Percentiles rank a stretch among this genome's conserved stretches.
Conservation (phyloP, 2,113 vertebrate genomes). For the Oplegnathus fasciatus region DNA sequence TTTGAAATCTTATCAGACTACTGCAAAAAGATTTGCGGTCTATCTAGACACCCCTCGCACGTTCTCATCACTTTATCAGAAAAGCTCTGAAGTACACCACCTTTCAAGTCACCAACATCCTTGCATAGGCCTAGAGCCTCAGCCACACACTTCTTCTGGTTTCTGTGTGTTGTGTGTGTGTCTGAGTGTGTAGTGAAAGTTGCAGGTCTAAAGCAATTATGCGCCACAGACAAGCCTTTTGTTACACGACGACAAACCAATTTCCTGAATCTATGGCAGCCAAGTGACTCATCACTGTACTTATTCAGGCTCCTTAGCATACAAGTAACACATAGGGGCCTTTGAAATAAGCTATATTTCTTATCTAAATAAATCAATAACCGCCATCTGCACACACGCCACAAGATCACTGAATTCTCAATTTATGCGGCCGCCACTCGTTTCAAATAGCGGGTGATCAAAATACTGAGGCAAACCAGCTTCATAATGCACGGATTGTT, state of each 20-base stretch:
- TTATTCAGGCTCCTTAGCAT: conserved; percentile 68
- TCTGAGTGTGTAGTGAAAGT: conserved; percentile 38
- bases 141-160: conserved; percentile 20
- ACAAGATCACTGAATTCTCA: conserved; percentile 45
- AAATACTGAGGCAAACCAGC: conserved; percentile 59
- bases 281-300: conserved; percentile 71
- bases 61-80: conserved; percentile 54
- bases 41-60: conserved; percentile 52
- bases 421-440: conserved; percentile 30
- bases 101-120: conserved; percentile 63
- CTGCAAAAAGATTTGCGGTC: conserved; percentile 32
- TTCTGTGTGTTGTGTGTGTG: conserved; percentile 19
- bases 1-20: conserved; percentile 50
- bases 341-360: conserved; percentile 65
- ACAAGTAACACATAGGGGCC: conserved; percentile 51
- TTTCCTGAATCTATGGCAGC: conserved; percentile 76
- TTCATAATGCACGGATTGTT: conserved; percentile 67
- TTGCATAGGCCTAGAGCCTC: conserved; percentile 31
- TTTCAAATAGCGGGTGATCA: conserved; percentile 57
- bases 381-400: conserved; percentile 35
- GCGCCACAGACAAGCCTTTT: conserved; percentile 67
- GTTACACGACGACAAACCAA: conserved; percentile 78
- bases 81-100: conserved; percentile 61
- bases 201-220: conserved; percentile 67
- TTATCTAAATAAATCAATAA: conserved; percentile 77